Evolutionary conservation across 2,888 invertebrate species (phyloP), one percentile per base, ranked within the genome.

Genomic region (Drosophila testacea): DNA sequence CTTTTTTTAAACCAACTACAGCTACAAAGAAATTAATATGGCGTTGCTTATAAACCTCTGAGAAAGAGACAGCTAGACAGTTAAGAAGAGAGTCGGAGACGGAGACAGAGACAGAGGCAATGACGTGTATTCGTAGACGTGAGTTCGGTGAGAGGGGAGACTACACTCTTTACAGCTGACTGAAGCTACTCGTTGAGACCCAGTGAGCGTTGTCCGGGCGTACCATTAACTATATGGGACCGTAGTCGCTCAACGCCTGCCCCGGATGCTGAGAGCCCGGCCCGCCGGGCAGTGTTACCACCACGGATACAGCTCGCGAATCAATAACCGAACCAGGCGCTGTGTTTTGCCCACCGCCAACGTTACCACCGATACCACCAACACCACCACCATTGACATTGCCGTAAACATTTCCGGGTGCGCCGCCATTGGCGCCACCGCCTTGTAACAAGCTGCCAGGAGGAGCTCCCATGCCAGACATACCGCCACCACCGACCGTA

Each of bases 151-250:
- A 42, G 48, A 55, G 46, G 30, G 55, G 16, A 46, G 32, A 56
- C 41, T 51, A 65, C 51, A 57, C 75, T 70, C 77, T 91, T 91
- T 93, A 92, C 88, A 92, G 91, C 86, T 93, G 93, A 85, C 92
- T 93, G 81, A 93, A 93, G 83, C 92, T 93, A 85, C 92, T 93
- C 73, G 92, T 93, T 69, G 93, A 93, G 84, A 93, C 92, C 92
- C 92, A 93, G 84, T 92, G 93, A 78, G 92, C 91, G 82, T 92
- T 92, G 90, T 93, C 93, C 89, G 92, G 92, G 85, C 92, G 92
- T 90, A 93, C 93, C 91, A 91, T 93, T 91, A 93, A 93, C 93
- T 93, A 93, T 93, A 93, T 93, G 90, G 93, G 93, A 91, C 93
- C 93, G 78, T 93, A 93, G 79, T 93, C 93, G 81, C 93, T 93